phyloP scores from a whole-genome alignment of 1,140 invertebrate species.

The Leucophenga varia region DNA sequence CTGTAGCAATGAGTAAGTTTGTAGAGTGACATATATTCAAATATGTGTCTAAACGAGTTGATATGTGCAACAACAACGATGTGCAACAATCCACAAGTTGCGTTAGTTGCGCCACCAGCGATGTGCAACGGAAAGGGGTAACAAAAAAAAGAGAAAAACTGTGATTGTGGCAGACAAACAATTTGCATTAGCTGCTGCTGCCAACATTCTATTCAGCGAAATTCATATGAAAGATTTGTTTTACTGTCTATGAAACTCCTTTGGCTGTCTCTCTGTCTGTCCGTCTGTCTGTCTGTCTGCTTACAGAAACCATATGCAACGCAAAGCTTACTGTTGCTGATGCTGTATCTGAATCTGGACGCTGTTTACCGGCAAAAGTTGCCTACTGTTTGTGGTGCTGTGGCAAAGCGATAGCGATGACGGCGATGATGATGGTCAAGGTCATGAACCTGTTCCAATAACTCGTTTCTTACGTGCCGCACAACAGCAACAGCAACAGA shows the following conservation, averaged over 20 bases:
- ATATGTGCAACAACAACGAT: no score
- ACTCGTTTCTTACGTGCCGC: conserved; percentile 51
- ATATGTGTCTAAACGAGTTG: conserved; percentile 4
- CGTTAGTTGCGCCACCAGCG: no score
- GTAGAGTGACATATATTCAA: conserved; percentile 1
- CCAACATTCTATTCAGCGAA: conserved; percentile 11
- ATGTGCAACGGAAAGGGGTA: no score
- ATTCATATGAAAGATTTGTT: no score
- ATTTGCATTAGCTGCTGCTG: not conserved
- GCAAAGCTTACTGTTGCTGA: conserved; percentile 18
- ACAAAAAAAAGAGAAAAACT: no score
- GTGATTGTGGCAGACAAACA: not conserved
- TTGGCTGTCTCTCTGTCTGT: conserved; percentile 19
- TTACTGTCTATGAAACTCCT: conserved; percentile 17
- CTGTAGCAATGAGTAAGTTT: not conserved
- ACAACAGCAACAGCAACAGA: not conserved
- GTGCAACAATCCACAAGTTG: no score
- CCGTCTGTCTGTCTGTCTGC: conserved; percentile 8
- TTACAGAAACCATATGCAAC: conserved; percentile 28
- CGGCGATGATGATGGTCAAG: conserved; percentile 48
- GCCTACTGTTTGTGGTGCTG: not conserved
- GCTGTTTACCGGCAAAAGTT: not conserved
- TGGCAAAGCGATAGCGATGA: conserved; percentile 32
- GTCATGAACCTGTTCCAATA: conserved; percentile 55
- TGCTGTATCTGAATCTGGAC: no score